Conservation (phyloP, 2,113 vertebrate genomes). For the Lathamus discolor region DNA sequence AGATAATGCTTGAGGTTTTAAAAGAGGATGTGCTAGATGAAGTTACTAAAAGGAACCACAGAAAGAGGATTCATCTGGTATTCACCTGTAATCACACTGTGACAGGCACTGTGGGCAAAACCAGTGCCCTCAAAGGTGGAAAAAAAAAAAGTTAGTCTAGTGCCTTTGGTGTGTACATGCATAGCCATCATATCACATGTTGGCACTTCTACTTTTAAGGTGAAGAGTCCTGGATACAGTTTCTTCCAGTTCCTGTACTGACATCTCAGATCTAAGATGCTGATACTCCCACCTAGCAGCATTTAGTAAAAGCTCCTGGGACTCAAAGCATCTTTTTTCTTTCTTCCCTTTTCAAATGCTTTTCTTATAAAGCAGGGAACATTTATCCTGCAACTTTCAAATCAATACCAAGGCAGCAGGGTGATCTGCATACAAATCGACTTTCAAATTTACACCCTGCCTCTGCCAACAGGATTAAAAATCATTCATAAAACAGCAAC, state of each 20-base stretch:
- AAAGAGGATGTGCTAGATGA: not conserved
- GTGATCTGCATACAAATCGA: conserved; percentile 59
- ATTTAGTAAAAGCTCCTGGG: conserved; percentile 25
- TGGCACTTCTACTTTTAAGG: not conserved
- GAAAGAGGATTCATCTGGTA: not conserved
- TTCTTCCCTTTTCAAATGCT: conserved; percentile 5
- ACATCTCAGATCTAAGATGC: not conserved
- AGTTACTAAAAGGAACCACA: not conserved
- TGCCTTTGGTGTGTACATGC: not conserved
- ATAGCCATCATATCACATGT: not conserved
- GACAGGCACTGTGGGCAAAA: not conserved
- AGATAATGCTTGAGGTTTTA: not conserved
- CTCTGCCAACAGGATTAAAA: conserved; percentile 66
- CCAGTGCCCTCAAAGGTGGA: not conserved
- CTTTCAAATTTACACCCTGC: conserved; percentile 43
- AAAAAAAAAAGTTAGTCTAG: not conserved
- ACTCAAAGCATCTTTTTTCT: not conserved
- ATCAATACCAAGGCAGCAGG: conserved; percentile 57
- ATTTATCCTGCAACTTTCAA: conserved; percentile 47
- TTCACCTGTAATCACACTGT: not conserved
- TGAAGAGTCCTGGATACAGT: not conserved
- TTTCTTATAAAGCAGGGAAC: conserved; percentile 31
- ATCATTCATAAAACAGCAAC: conserved; percentile 59
- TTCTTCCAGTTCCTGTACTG: not conserved
- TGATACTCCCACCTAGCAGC: not conserved